Evolutionary conservation across 2,888 invertebrate genomes (phyloP), one percentile per base, ranked within the genome.

Genomic region (Drosophila paranaensis): DNA sequence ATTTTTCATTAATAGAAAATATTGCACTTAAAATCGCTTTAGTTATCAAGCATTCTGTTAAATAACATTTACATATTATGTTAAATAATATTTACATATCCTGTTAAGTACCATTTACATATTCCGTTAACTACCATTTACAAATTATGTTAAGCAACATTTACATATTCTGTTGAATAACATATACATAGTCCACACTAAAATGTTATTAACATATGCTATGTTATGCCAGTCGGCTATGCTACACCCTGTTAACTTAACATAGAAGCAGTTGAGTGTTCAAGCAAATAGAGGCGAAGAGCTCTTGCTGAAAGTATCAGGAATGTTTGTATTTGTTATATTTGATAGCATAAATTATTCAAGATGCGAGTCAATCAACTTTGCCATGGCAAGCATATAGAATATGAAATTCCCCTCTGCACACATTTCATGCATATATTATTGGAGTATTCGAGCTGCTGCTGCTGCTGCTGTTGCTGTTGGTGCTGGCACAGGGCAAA

Each of bases 401-500:
- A 33, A 33, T 27, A 45, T 54, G 37, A 45, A 55, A 45, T 40
- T 33, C 30, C 1, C 16, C 42, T 13, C 35, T 8, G 3, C 35
- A 50, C 16, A 10, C 14, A 16, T 16, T 16, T 64, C 58, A 64
- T 58, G 58, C 63, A 58, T 50, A 54, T 11, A 46, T 65, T 10
- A 60, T 54, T 37, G 33, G 30, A 30, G 46, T 63, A 10, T 4
- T 16, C 46, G 11, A n/a, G 48, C n/a, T 54, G 20, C 2, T 20
- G 20, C 20, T 20, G 20, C 20, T n/a, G n/a, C n/a, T n/a, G n/a
- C 13, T 56, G 45, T 20, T 37, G 13, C 2, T 43, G 20, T 30
- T 37, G 30, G 4, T 8, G 39, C 9, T 39, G 43, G 43, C 30
- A 13, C 73, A 73, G 37, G 48, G 30, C n/a, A 25, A 40, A 13